A percentile compares a stretch with the other conserved stretches of the same genome.
phyloP scores from a whole-genome alignment of 53 echinoderm and acorn worm species.

The Crossaster papposus region DNA sequence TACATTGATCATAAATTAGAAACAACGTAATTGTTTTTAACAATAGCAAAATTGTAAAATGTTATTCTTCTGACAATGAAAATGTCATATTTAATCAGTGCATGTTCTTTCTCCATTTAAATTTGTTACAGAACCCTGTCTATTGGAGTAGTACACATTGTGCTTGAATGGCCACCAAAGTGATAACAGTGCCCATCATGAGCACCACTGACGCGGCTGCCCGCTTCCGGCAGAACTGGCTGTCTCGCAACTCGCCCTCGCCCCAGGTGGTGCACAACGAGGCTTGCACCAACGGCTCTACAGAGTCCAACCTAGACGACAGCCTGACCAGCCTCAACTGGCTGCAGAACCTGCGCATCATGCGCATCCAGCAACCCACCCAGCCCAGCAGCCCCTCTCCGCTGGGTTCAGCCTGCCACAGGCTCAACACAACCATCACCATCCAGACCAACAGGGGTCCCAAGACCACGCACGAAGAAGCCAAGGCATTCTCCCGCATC shows the following conservation, averaged over 20 bases:
- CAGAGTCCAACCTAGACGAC: conserved; percentile 83
- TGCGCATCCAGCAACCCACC: conserved; percentile 90
- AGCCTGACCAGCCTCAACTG: conserved; percentile 97
- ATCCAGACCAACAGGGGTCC: conserved; percentile 46
- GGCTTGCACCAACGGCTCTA: conserved; percentile 43
- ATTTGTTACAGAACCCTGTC: neutral
- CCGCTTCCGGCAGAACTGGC: conserved; percentile 88
- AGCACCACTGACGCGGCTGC: conserved; percentile 71
- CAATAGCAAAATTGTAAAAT: too few species aligned
- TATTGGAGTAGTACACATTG: neutral
- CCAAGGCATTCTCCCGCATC: conserved; percentile 58
- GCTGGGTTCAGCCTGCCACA: conserved; percentile 70
- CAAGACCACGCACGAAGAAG: conserved; percentile 60
- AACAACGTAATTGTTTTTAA: too few species aligned
- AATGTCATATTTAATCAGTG: too few species aligned
- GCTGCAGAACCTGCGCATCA: conserved; percentile 94
- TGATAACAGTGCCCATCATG: conserved; percentile 70
- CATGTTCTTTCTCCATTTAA: neutral
- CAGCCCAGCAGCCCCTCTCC: conserved; percentile 95
- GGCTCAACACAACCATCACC: conserved; percentile 49
- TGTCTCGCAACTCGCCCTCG: conserved; percentile 66
- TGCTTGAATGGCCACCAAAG: conserved; percentile 63
- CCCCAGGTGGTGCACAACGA: conserved; percentile 40
- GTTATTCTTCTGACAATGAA: too few species aligned
- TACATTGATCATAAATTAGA: too few species aligned